Evolutionary conservation across 1,140 invertebrate species (phyloP).

Genomic region (Heliothis subflexa): DNA sequence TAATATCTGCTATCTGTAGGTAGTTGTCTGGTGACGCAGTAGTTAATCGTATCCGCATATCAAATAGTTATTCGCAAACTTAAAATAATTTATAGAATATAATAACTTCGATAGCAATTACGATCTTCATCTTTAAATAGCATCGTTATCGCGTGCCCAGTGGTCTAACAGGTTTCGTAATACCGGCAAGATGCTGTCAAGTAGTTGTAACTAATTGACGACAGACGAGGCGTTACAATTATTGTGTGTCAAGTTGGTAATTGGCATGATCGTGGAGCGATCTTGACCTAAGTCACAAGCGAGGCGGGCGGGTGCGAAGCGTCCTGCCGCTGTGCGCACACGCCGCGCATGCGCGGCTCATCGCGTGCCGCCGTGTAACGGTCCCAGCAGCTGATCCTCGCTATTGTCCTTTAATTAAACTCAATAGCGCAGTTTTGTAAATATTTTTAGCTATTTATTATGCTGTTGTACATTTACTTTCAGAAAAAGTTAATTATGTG

Average conservation of each 20-base stretch:
- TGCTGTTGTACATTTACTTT: slow-evolving; percentile 30
- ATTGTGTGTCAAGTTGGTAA: slow-evolving; percentile 66
- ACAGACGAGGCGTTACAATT: slow-evolving; percentile 72
- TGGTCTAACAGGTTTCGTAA: slow-evolving; percentile 65
- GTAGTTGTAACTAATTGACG: slow-evolving; percentile 67
- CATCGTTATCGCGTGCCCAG: slow-evolving; percentile 64
- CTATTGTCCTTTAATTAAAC: slow-evolving; percentile 76
- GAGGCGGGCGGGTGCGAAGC: slow-evolving; percentile 44
- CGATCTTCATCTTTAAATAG: slow-evolving; percentile 59
- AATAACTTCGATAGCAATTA: slow-evolving; percentile 55
- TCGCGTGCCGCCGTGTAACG: slow-evolving; percentile 75
- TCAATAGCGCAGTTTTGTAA: slow-evolving; percentile 56
- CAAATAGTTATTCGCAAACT: slow-evolving; percentile 19
- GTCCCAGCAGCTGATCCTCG: slow-evolving; percentile 74
- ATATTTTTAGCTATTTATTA: slow-evolving; percentile 53
- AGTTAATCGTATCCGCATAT: slow-evolving; percentile 41
- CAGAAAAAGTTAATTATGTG: neutral
- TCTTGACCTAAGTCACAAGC: slow-evolving; percentile 54
- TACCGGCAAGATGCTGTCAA: slow-evolving; percentile 62
- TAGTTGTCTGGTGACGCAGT: slow-evolving; percentile 32
- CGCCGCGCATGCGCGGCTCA: slow-evolving; percentile 33
- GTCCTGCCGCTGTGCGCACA: slow-evolving; percentile 6
- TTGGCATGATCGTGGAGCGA: slow-evolving; percentile 56
- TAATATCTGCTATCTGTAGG: neutral
- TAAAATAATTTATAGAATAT: slow-evolving; percentile 41